A percentile compares a stretch with the other conserved stretches of the same genome.
Evolutionary conservation across 1,140 invertebrate species (phyloP).

Genomic region (Linepithema humile): DNA sequence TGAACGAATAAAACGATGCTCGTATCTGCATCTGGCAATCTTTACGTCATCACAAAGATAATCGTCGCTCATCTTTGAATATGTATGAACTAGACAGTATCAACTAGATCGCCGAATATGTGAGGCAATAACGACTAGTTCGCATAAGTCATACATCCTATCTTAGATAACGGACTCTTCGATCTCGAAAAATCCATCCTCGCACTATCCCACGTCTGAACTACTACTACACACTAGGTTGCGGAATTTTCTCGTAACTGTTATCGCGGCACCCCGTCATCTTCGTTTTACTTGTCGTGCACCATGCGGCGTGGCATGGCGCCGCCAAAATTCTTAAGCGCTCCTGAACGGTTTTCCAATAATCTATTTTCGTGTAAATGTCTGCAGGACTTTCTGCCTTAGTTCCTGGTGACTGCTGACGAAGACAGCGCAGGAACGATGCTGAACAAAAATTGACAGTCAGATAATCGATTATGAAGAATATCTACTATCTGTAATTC

Average conservation of each 20-base stretch:
- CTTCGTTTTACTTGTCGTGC: slow-evolving; percentile 37
- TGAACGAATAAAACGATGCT: too few relatives aligned
- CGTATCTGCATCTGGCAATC: too few relatives aligned
- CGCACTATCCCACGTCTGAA: not conserved
- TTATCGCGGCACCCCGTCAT: slow-evolving; percentile 40
- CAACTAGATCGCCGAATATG: too few relatives aligned
- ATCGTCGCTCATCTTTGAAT: too few relatives aligned
- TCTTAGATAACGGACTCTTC: not conserved
- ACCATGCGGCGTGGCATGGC: slow-evolving; percentile 5
- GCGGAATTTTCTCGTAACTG: slow-evolving; percentile 27
- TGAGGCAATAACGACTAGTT: too few relatives aligned
- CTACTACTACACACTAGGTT: not conserved
- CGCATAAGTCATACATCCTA: not conserved
- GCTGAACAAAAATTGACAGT: not conserved
- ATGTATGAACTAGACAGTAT: too few relatives aligned
- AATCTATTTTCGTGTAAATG: slow-evolving; percentile 52
- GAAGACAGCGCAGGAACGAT: not conserved
- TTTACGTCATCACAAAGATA: too few relatives aligned
- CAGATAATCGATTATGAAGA: not conserved
- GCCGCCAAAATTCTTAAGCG: slow-evolving; percentile 57
- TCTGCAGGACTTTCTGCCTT: slow-evolving; percentile 34
- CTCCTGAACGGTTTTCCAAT: slow-evolving; percentile 53
- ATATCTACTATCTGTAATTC: not conserved
- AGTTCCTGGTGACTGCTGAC: not conserved
- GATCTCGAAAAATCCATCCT: not conserved